These are phyloP conservation scores for Arremon aurantiirostris DNA, from an alignment of 2,797 vertebrate genomes.

Conservation along the genomic window DNA sequence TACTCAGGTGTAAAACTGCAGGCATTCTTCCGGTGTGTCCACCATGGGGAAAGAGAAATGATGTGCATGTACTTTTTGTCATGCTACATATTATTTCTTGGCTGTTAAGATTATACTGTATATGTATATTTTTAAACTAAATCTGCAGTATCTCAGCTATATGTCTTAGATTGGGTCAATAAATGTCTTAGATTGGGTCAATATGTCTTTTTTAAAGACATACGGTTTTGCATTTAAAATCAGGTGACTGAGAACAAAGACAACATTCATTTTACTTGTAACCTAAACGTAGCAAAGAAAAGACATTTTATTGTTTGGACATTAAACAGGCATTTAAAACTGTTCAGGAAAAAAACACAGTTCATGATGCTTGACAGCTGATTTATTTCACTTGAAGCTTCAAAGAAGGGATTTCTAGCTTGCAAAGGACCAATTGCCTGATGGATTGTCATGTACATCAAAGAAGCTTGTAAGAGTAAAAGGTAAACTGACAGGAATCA, in stretches of 20 bases:
- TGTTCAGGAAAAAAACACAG: neutral
- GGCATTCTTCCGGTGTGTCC: neutral
- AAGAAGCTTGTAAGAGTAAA: slow-evolving; percentile 35
- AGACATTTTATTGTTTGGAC: slow-evolving; percentile 36
- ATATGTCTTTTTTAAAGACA: neutral
- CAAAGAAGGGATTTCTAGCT: slow-evolving; percentile 56
- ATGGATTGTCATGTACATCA: slow-evolving; percentile 57
- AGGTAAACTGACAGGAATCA: slow-evolving; percentile 57
- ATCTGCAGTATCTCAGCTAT: neutral
- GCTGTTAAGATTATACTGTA: neutral
- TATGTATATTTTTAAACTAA: neutral
- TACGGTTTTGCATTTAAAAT: neutral
- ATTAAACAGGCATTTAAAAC: slow-evolving; percentile 40
- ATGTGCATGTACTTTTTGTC: neutral
- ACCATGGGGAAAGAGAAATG: neutral
- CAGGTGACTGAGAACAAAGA: neutral
- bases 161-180: neutral
- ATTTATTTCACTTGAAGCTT: slow-evolving; percentile 60
- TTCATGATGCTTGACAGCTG: slow-evolving; percentile 37
- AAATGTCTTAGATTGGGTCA: neutral
- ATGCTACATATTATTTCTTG: neutral
- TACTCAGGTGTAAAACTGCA: neutral
- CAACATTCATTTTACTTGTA: neutral
- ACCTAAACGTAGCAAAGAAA: neutral
- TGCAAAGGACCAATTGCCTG: slow-evolving; percentile 25